phyloP scores from a whole-genome alignment of 2,113 vertebrate species.

The Pagrus major region DNA sequence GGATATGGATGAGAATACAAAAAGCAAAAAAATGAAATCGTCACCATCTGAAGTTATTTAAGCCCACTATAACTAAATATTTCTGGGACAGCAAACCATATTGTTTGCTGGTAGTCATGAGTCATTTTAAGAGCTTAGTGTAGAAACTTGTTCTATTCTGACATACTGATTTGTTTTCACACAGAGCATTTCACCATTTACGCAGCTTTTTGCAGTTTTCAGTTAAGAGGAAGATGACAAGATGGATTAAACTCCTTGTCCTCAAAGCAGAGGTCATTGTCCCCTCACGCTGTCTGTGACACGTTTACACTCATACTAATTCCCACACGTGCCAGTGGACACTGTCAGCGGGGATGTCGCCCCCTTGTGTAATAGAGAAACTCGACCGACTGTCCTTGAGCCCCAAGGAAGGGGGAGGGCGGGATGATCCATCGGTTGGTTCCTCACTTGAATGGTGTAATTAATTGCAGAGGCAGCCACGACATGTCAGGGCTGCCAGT shows the following conservation, averaged over 20 bases:
- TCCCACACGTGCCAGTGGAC: slow-evolving; percentile 2
- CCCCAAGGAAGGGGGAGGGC: slow-evolving; percentile 22
- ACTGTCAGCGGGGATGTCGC: slow-evolving; percentile 43
- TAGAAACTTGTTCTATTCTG: neutral
- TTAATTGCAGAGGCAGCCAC: slow-evolving; percentile 59
- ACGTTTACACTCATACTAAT: neutral
- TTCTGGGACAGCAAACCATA: slow-evolving; percentile 28
- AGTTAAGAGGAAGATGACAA: slow-evolving; percentile 1
- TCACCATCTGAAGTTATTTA: slow-evolving; percentile 15
- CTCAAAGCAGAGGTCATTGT: slow-evolving; percentile 26
- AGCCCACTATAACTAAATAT: slow-evolving; percentile 13
- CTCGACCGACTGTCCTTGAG: slow-evolving; percentile 68
- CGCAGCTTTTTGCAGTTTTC: slow-evolving; percentile 3
- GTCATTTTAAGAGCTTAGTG: neutral
- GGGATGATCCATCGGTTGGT: slow-evolving; percentile 63
- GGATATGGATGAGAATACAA: slow-evolving; percentile 53
- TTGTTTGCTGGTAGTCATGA: neutral
- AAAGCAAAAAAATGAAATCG: slow-evolving; percentile 29
- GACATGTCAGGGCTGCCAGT: slow-evolving; percentile 38
- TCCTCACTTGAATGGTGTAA: slow-evolving; percentile 57
- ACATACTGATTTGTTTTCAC: neutral
- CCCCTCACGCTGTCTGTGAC: neutral
- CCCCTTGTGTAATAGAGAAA: slow-evolving; percentile 63
- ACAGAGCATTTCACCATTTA: neutral
- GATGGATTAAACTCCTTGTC: slow-evolving; percentile 16